Evolutionary conservation across 1,140 invertebrate genomes (phyloP).

Genomic region (Agrilus planipennis): DNA sequence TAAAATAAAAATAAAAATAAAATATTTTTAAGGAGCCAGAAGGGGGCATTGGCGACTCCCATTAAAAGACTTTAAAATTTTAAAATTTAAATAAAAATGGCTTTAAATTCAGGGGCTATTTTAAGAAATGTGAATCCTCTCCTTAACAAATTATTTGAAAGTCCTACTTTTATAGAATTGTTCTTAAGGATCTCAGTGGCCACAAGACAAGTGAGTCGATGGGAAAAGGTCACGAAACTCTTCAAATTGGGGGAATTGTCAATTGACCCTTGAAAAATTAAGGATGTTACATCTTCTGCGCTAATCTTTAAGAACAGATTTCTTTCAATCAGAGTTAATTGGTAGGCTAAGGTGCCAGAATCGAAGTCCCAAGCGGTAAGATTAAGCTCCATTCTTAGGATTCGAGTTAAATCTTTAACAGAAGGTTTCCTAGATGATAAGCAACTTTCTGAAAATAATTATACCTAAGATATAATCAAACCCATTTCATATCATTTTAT

Average conservation of each 20-base stretch:
- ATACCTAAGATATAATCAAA: no score
- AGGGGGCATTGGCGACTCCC: no score
- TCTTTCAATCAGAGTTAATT: constrained; percentile 41
- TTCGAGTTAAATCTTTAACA: constrained; percentile 22
- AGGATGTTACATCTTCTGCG: constrained; percentile 31
- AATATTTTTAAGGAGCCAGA: no score
- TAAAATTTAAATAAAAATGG: no score
- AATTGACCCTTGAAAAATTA: constrained; percentile 35
- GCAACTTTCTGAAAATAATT: no score
- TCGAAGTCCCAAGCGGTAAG: constrained; percentile 41
- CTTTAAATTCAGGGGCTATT: no score
- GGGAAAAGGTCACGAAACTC: constrained; percentile 40
- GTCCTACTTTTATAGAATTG: constrained; percentile 29
- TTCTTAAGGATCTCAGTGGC: constrained; percentile 37
- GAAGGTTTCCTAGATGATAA: no score
- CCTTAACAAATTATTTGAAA: no score
- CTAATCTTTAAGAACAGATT: constrained; percentile 41
- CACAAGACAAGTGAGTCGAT: constrained; percentile 39
- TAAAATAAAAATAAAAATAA: no score
- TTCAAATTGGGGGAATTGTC: constrained; percentile 40
- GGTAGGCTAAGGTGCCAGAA: constrained; percentile 37
- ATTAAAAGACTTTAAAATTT: no score
- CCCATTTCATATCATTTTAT: no score
- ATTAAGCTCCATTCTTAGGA: constrained; percentile 32
- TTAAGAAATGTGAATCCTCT: no score